These are phyloP conservation scores for Narcine bancroftii DNA, from an alignment of 2,113 vertebrate genomes.

Conservation along the genomic window DNA sequence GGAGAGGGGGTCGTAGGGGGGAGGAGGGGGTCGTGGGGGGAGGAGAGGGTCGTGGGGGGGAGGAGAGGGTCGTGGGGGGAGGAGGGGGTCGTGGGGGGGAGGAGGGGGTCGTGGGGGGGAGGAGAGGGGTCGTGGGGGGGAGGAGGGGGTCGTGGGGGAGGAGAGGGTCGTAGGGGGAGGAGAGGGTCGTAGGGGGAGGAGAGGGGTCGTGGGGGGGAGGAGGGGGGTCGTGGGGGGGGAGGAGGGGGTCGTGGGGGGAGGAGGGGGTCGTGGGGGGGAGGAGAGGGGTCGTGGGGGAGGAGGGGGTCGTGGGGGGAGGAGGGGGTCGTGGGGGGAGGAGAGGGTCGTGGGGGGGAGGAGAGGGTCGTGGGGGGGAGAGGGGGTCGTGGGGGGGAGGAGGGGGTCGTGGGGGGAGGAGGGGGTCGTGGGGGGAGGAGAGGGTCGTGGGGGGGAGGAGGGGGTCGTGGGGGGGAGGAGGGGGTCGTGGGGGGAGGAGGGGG, in stretches of 20 bases:
- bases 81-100: not conserved
- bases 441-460: not conserved
- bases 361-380: not conserved
- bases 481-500: slow-evolving; percentile 38
- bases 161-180: too few species aligned
- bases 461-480: slow-evolving; percentile 40
- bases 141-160: too few species aligned
- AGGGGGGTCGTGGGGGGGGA: not conserved
- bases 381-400: not conserved
- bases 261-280: not conserved
- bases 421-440: slow-evolving; percentile 39
- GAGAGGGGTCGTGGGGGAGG: not conserved
- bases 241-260: not conserved
- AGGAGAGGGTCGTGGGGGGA: too few species aligned
- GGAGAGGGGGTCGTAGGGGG: too few species aligned
- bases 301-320: not conserved
- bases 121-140: too few species aligned
- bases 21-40: not conserved
- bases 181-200: too few species aligned
- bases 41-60: too few species aligned
- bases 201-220: not conserved
- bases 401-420: not conserved
- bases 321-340: not conserved
- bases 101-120: too few species aligned
- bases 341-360: not conserved